Evolutionary conservation across 2,797 vertebrate species (phyloP).

Genomic region (Anolis apletophallus): DNA sequence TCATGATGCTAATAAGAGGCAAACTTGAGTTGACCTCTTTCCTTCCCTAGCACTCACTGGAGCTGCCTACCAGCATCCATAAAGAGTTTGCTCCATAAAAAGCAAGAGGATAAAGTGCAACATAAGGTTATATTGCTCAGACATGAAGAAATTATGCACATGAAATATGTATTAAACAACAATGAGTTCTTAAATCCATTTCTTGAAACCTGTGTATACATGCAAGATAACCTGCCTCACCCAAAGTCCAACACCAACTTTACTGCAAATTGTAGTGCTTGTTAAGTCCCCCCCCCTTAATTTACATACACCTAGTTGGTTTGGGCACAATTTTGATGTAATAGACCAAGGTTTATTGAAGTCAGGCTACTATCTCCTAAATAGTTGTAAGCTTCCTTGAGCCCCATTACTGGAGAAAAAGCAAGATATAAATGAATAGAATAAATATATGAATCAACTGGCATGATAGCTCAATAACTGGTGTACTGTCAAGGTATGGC

Average conservation of each 20-base stretch:
- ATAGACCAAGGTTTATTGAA: constrained; percentile 12
- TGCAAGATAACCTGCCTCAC: neutral
- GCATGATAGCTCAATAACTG: neutral
- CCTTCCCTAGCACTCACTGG: neutral
- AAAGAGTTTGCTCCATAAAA: constrained; percentile 38
- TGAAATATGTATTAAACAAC: neutral
- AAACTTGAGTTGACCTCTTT: constrained; percentile 63
- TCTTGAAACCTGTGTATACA: neutral
- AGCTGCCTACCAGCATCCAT: constrained; percentile 27
- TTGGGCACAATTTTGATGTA: neutral
- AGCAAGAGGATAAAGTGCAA: constrained; percentile 40
- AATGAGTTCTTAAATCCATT: neutral
- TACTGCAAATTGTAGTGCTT: neutral
- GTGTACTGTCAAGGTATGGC: neutral
- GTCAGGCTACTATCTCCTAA: neutral
- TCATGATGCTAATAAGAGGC: constrained; percentile 66
- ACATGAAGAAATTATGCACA: constrained; percentile 3
- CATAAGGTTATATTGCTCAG: constrained; percentile 10
- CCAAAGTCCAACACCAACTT: neutral
- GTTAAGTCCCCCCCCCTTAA: neutral
- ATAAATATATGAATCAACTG: too few relatives aligned
- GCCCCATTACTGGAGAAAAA: too few relatives aligned
- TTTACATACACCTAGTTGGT: too few relatives aligned
- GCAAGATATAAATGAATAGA: too few relatives aligned
- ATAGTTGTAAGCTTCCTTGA: too few relatives aligned